A percentile compares a stretch with the other conserved stretches of the same genome.
Evolutionary conservation across 2,797 vertebrate species (phyloP).

Genomic region (Syngnathus acus): DNA sequence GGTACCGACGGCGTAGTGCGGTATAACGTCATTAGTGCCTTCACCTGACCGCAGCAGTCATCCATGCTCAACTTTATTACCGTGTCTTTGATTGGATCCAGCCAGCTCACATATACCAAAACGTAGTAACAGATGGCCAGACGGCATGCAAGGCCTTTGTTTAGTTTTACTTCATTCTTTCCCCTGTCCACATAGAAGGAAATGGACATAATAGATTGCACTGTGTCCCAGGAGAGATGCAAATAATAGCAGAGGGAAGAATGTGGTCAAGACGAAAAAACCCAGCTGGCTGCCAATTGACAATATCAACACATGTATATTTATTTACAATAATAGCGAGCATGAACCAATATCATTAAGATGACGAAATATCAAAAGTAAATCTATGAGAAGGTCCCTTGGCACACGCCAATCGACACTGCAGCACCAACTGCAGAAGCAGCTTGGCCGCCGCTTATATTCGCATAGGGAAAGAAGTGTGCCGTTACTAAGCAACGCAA

Average conservation of each 20-base stretch:
- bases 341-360: background rate
- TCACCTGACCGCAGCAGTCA: conserved; percentile 18
- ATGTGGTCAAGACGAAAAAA: background rate
- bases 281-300: background rate
- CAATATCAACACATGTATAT: background rate
- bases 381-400: background rate
- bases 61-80: background rate
- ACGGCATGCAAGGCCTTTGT: background rate
- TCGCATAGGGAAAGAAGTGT: conserved; percentile 20
- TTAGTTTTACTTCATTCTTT: background rate
- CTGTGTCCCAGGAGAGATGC: background rate
- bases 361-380: background rate
- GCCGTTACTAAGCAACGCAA: conserved; percentile 64
- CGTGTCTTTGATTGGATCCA: background rate
- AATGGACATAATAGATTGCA: background rate
- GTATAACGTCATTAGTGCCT: conserved; percentile 25
- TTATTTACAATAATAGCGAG: background rate
- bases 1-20: conserved; percentile 5
- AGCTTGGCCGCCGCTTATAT: conserved; percentile 26
- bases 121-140: background rate
- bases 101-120: background rate
- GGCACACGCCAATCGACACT: conserved; percentile 17
- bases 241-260: background rate
- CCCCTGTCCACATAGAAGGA: background rate
- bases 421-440: conserved; percentile 43